These are phyloP conservation scores for Aphelinus atriplicis DNA, from an alignment of 1,140 invertebrate species.

Conservation along the genomic window DNA sequence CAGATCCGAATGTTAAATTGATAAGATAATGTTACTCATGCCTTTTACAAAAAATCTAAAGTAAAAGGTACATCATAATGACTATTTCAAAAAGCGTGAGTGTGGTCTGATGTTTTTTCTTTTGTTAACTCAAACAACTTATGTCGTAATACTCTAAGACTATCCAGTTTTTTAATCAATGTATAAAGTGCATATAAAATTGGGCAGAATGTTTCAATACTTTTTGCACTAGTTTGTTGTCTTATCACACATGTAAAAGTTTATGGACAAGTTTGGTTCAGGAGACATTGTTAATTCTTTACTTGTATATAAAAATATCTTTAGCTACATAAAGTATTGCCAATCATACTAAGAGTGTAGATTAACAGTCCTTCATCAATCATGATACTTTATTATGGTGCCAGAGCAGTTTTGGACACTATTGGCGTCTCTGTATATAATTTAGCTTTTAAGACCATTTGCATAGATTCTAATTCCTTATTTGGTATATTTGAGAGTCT, in stretches of 20 bases:
- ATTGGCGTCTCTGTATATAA: conserved; percentile 27
- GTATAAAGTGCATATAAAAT: conserved; percentile 7
- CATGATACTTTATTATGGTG: conserved; percentile 19
- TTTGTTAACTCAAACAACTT: not conserved
- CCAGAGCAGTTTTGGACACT: conserved; percentile 15
- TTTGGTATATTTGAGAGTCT: conserved; percentile 12
- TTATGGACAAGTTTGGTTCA: conserved; percentile 23
- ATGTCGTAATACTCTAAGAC: too few species aligned
- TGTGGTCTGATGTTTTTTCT: too few species aligned
- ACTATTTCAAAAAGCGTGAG: conserved; percentile 21
- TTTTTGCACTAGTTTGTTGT: conserved; percentile 14
- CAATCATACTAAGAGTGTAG: conserved; percentile 20
- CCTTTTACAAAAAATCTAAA: conserved; percentile 13
- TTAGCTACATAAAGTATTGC: conserved; percentile 35
- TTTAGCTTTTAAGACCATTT: conserved; percentile 31
- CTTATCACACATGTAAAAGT: conserved; percentile 18
- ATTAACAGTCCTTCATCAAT: conserved; percentile 26
- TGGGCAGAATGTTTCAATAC: conserved; percentile 18
- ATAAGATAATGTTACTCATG: conserved; percentile 1
- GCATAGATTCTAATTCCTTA: conserved; percentile 22
- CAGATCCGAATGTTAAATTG: conserved; percentile 13
- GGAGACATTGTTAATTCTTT: conserved; percentile 27
- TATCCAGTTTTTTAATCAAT: conserved; percentile 13
- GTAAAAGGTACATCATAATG: conserved; percentile 11
- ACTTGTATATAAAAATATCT: conserved; percentile 23